Percentiles rank a stretch among this genome's conserved stretches.
phyloP scores from a whole-genome alignment of 2,888 invertebrate genomes.

The Erannis defoliaria region DNA sequence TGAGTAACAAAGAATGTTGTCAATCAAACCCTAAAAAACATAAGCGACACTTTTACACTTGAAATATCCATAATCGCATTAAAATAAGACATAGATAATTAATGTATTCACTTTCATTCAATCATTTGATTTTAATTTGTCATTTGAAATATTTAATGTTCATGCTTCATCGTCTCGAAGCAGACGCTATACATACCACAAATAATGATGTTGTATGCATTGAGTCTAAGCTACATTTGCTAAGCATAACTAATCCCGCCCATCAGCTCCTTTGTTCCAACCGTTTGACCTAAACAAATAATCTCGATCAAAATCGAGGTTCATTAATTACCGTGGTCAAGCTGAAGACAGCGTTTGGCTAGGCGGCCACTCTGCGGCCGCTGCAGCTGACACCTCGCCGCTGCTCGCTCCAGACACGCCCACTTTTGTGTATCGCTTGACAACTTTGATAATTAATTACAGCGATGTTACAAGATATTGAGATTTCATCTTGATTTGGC shows the following conservation, averaged over 20 bases:
- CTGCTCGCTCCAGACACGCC: constrained; percentile 66
- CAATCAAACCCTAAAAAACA: no score
- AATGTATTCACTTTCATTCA: no score
- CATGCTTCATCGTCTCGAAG: no score
- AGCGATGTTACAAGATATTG: constrained; percentile 27
- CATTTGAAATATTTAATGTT: no score
- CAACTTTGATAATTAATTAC: constrained; percentile 70
- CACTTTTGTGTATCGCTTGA: constrained; percentile 76
- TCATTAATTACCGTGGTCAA: constrained; percentile 68
- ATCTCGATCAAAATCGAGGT: constrained; percentile 51
- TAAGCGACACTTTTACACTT: no score
- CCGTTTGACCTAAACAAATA: constrained; percentile 29
- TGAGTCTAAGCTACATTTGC: background rate
- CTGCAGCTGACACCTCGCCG: constrained; percentile 71
- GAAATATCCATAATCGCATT: no score
- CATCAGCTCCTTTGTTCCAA: constrained; percentile 7
- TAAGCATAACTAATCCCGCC: background rate
- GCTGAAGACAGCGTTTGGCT: constrained; percentile 61
- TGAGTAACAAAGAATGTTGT: no score
- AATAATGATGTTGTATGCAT: no score
- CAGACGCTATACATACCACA: no score
- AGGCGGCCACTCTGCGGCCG: constrained; percentile 64
- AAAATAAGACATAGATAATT: no score
- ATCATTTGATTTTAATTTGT: no score
- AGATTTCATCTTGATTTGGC: background rate